A percentile compares a stretch with the other conserved stretches of the same genome.
These are phyloP conservation scores for Drosophila falleni DNA, from an alignment of 2,888 invertebrate species.

Conservation along the genomic window DNA sequence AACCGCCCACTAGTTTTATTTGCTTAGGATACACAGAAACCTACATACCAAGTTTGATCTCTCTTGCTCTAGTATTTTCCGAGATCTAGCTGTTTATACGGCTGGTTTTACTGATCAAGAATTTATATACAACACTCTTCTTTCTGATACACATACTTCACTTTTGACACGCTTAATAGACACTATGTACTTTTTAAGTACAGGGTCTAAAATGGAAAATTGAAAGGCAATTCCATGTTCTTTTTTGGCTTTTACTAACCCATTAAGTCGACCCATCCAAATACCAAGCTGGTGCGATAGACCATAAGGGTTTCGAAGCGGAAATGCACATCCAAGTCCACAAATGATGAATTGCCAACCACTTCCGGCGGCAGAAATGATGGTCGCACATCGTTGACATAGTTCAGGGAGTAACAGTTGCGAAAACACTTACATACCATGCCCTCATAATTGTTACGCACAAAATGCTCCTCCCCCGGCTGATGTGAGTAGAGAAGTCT, in stretches of 20 bases:
- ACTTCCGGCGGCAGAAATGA: conserved; percentile 77
- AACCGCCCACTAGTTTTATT: too few relatives aligned
- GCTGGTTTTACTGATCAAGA: too few relatives aligned
- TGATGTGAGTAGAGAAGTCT: conserved; percentile 76
- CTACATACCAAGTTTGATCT: too few relatives aligned
- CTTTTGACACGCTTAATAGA: too few relatives aligned
- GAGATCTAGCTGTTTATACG: too few relatives aligned
- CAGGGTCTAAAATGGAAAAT: too few relatives aligned
- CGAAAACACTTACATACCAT: conserved; percentile 84
- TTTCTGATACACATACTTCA: too few relatives aligned
- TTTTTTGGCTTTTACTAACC: conserved; percentile 74
- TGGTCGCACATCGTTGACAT: conserved; percentile 79
- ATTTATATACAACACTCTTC: too few relatives aligned
- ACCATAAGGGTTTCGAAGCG: conserved; percentile 85
- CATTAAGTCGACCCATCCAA: conserved; percentile 86
- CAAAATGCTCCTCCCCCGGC: conserved; percentile 75
- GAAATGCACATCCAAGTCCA: conserved; percentile 85
- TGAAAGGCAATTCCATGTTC: neutral
- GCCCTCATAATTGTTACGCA: conserved; percentile 75
- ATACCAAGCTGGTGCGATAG: conserved; percentile 86
- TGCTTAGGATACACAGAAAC: too few relatives aligned
- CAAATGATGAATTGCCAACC: conserved; percentile 78
- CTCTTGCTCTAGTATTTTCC: too few relatives aligned
- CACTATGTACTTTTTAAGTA: too few relatives aligned
- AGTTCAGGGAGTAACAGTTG: conserved; percentile 84